Evolutionary conservation across 2,113 vertebrate genomes (phyloP).

Genomic region (Rousettus leschenaultii): DNA sequence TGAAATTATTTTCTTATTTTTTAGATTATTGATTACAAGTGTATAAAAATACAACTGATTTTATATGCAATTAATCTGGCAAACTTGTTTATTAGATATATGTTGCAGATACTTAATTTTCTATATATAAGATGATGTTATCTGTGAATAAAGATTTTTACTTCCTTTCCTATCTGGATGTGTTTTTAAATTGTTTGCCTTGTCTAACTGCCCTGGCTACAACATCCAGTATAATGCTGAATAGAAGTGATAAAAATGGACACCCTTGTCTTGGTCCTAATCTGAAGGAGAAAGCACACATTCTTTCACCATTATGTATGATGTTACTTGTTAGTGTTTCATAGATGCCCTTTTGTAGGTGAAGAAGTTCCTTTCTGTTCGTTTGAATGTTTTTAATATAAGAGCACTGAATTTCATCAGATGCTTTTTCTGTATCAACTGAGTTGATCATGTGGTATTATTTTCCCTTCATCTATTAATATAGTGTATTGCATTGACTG

Average conservation of each 20-base stretch:
- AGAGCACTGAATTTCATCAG: background rate
- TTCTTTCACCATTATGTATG: background rate
- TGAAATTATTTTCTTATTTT: background rate
- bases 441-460: background rate
- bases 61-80: no score
- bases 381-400: background rate
- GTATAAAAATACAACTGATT: background rate
- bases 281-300: background rate
- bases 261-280: background rate
- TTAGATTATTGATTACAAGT: background rate
- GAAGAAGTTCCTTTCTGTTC: background rate
- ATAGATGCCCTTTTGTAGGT: no score
- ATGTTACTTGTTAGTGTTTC: no score
- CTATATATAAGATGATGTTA: background rate
- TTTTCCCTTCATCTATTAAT: background rate
- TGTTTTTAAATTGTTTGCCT: background rate
- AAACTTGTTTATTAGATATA: background rate
- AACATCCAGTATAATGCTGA: background rate
- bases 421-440: background rate
- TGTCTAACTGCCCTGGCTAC: background rate
- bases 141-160: background rate
- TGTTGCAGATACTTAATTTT: background rate
- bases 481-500: fast-evolving
- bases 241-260: background rate
- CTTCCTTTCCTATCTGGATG: background rate